Conservation (phyloP, 1,140 invertebrate species). For the Anadara kagoshimensis region DNA sequence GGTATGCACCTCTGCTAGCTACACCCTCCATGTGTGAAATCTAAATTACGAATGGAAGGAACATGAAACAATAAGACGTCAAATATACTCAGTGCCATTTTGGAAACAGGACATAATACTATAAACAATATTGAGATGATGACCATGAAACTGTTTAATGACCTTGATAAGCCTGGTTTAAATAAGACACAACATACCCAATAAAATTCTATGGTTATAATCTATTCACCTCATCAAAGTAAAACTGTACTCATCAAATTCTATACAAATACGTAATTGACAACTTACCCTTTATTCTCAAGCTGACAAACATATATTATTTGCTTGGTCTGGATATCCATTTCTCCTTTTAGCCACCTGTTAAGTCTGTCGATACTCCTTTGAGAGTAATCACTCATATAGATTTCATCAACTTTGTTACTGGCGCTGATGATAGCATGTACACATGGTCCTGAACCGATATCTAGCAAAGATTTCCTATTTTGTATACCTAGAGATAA, state of each 20-base stretch:
- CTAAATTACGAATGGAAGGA: too few species aligned
- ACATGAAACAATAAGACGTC: too few species aligned
- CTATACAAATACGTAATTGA: background rate
- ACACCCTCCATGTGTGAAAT: too few species aligned
- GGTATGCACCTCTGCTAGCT: too few species aligned
- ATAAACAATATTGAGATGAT: background rate
- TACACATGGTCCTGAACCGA: slow-evolving; percentile 7
- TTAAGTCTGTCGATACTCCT: background rate
- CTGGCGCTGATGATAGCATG: background rate
- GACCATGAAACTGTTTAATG: background rate
- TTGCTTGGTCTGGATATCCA: background rate
- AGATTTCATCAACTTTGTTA: slow-evolving; percentile 6
- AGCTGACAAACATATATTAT: slow-evolving; percentile 6
- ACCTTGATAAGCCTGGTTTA: background rate
- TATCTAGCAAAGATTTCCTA: background rate
- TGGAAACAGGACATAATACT: background rate
- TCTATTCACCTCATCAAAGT: too few species aligned
- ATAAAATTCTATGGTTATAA: too few species aligned
- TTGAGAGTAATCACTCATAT: background rate
- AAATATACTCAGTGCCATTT: too few species aligned
- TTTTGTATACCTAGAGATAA: background rate
- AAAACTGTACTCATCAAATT: background rate
- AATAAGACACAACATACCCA: too few species aligned
- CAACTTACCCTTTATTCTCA: background rate
- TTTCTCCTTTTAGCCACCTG: background rate